These are phyloP conservation scores for Lutraria rhynchaena DNA, from an alignment of 1,140 invertebrate species.

Conservation along the genomic window DNA sequence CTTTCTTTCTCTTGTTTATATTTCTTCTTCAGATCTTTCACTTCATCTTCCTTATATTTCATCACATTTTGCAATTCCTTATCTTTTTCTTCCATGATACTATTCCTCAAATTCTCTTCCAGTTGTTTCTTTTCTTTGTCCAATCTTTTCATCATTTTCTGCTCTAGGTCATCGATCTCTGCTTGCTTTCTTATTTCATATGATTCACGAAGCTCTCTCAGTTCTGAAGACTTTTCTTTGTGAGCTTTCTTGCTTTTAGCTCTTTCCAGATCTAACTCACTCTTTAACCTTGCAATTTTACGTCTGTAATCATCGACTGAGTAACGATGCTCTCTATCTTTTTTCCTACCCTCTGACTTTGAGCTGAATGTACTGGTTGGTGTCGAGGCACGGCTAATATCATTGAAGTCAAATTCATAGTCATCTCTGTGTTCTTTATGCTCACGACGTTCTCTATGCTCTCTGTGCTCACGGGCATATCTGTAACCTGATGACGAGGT, in stretches of 20 bases:
- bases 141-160: constrained; percentile 60
- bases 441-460: background rate
- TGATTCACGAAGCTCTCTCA: constrained; percentile 59
- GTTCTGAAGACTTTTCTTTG: constrained; percentile 68
- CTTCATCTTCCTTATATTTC: constrained; percentile 68
- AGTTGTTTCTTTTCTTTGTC: constrained; percentile 63
- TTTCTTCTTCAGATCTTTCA: constrained; percentile 55
- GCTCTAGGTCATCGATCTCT: constrained; percentile 55
- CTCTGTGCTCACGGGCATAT: constrained; percentile 3
- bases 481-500: constrained; percentile 20
- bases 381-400: constrained; percentile 71
- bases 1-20: constrained; percentile 62
- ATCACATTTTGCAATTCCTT: constrained; percentile 68
- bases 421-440: constrained; percentile 45
- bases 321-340: constrained; percentile 60
- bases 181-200: constrained; percentile 56
- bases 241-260: constrained; percentile 67
- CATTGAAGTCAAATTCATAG: constrained; percentile 72
- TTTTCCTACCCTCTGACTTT: constrained; percentile 67
- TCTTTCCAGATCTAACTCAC: constrained; percentile 70
- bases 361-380: constrained; percentile 71
- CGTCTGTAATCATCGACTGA: constrained; percentile 67
- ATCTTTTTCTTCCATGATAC: constrained; percentile 69
- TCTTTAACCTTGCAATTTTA: constrained; percentile 71
- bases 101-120: constrained; percentile 63